These are phyloP conservation scores for Bathynomus jamesi DNA, from an alignment of 1,140 invertebrate species.

Conservation along the genomic window DNA sequence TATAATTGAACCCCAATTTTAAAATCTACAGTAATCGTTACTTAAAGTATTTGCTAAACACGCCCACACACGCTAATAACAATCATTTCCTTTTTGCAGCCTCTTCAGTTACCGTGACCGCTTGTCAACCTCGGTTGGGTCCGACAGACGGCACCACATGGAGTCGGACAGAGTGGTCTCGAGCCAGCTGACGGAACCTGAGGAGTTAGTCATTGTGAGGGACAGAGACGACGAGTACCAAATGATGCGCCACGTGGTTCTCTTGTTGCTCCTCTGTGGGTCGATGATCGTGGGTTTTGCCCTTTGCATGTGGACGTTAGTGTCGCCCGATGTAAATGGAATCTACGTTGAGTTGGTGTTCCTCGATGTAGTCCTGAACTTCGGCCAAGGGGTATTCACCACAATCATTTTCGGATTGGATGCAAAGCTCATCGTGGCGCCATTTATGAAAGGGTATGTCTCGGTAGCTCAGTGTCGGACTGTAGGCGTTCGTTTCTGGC, in stretches of 20 bases:
- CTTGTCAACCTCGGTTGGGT: too few relatives aligned
- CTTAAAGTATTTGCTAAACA: too few relatives aligned
- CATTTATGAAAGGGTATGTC: slow-evolving; percentile 53
- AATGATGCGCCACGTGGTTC: slow-evolving; percentile 67
- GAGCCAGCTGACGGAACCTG: slow-evolving; percentile 48
- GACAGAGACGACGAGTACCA: slow-evolving; percentile 53
- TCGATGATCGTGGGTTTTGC: slow-evolving; percentile 85
- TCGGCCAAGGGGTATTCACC: slow-evolving; percentile 76
- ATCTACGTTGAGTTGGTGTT: slow-evolving; percentile 87
- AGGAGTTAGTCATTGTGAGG: slow-evolving; percentile 43
- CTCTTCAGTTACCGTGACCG: slow-evolving; percentile 31
- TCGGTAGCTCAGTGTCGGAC: too few relatives aligned
- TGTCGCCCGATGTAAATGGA: slow-evolving; percentile 74
- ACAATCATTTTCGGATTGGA: slow-evolving; percentile 76
- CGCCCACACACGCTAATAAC: too few relatives aligned
- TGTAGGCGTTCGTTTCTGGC: too few relatives aligned
- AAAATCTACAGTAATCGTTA: too few relatives aligned
- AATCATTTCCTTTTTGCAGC: slow-evolving; percentile 17
- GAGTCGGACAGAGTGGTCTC: background rate
- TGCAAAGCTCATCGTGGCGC: slow-evolving; percentile 60
- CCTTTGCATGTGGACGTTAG: slow-evolving; percentile 73
- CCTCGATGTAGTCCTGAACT: slow-evolving; percentile 76
- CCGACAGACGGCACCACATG: background rate
- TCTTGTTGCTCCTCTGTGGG: slow-evolving; percentile 68
- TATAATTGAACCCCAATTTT: too few relatives aligned